Percentiles rank a stretch among this genome's conserved stretches.
Conservation (phyloP, 2,797 vertebrate genomes). For the Sebastes oblongus region DNA sequence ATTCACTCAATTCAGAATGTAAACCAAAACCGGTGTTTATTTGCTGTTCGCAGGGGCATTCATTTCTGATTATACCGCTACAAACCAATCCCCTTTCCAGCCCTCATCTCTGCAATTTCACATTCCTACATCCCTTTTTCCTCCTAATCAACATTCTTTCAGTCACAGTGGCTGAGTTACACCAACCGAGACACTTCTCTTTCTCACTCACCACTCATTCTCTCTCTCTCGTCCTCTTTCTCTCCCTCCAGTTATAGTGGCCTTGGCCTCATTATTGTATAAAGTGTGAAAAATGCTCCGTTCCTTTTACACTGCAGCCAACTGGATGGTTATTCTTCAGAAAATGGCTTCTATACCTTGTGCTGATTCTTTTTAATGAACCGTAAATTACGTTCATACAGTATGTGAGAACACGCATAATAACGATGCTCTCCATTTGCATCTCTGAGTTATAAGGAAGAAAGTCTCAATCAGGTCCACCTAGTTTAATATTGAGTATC, state of each 20-base stretch:
- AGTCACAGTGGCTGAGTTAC: slow-evolving; percentile 9
- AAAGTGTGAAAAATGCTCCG: neutral
- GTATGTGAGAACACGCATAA: neutral
- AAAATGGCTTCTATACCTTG: neutral
- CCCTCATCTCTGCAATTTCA: neutral
- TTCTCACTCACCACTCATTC: neutral
- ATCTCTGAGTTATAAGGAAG: neutral
- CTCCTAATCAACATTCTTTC: slow-evolving; percentile 6
- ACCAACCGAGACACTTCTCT: neutral
- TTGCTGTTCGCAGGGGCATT: neutral
- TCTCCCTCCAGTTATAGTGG: neutral
- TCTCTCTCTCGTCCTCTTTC: neutral
- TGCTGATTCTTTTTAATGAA: neutral
- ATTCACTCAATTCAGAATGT: slow-evolving; percentile 1
- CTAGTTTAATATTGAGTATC: neutral
- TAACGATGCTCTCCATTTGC: neutral
- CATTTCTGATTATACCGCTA: neutral
- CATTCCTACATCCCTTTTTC: neutral
- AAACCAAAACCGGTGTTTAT: slow-evolving; percentile 20
- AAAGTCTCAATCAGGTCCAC: neutral
- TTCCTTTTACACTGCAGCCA: neutral
- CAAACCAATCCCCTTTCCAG: neutral
- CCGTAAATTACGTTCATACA: neutral
- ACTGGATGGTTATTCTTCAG: slow-evolving; percentile 1
- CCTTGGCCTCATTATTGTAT: slow-evolving; percentile 20